These are phyloP conservation scores for Pagrus major DNA, from an alignment of 2,113 vertebrate genomes.

Conservation along the genomic window DNA sequence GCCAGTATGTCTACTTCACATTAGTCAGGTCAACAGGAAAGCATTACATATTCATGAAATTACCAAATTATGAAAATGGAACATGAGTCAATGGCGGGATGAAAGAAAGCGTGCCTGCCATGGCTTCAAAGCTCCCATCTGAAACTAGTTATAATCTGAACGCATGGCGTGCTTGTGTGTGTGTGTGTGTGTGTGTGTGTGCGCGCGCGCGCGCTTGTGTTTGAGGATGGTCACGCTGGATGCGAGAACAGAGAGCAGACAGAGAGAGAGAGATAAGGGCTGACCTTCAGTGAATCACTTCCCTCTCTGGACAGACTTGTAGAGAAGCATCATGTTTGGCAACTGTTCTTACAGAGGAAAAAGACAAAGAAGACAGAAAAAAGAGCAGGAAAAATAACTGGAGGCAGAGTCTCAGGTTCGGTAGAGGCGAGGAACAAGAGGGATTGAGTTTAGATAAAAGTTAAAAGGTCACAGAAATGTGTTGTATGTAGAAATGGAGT, in stretches of 20 bases:
- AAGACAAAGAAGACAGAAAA: conserved; percentile 37
- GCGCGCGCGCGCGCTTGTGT: conserved; percentile 27
- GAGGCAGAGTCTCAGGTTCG: not conserved
- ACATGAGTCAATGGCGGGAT: conserved; percentile 71
- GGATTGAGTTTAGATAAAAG: conserved; percentile 11
- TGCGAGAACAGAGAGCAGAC: conserved; percentile 57
- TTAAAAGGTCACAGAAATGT: conserved; percentile 18
- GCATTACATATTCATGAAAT: conserved; percentile 76
- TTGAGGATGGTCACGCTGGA: conserved; percentile 36
- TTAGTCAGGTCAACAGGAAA: conserved; percentile 68
- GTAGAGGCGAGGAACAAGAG: not conserved
- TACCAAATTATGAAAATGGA: conserved; percentile 74
- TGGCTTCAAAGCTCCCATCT: conserved; percentile 70
- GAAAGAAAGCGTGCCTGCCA: conserved; percentile 65
- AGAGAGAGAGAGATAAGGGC: conserved; percentile 55
- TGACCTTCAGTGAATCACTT: conserved; percentile 77
- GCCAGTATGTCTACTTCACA: conserved; percentile 22
- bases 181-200: conserved; percentile 27
- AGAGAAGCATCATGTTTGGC: conserved; percentile 69
- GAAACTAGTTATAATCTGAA: conserved; percentile 67
- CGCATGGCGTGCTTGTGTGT: not conserved
- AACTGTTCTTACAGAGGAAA: conserved; percentile 57
- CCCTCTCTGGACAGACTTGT: conserved; percentile 67
- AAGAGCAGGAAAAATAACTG: conserved; percentile 16
- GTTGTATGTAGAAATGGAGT: conserved; percentile 8